Evolutionary conservation across 2,888 invertebrate species (phyloP), one percentile per base, ranked within the genome.

Genomic region (Plutella xylostella): DNA sequence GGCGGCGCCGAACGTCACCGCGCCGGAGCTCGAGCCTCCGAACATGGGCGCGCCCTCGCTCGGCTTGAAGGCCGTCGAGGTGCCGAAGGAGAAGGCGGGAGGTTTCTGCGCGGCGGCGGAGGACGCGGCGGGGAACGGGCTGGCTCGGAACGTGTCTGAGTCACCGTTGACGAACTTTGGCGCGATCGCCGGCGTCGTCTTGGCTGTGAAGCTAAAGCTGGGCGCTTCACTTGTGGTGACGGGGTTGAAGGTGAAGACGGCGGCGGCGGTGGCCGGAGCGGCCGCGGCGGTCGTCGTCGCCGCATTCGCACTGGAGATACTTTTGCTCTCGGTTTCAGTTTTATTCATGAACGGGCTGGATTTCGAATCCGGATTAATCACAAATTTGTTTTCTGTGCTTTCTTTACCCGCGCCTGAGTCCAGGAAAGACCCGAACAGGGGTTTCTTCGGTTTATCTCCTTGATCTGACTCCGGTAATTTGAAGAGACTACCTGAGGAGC

Each of bases 181-280:
- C 28, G 2, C 3, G 28, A 28, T n/a, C 11, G 28, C 28, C 9
- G 4, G 3, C n/a, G n/a, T n/a, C n/a, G n/a, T n/a, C n/a, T n/a
- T n/a, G n/a, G n/a, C n/a, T 9, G 56, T 56, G 41, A 79, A 79
- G 42, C 58, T 67, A 42, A 76, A 75, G 48, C 68, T 68, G 0
- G 69, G 65, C 3, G 21, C 14, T 20, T 42, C 42, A 3, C 20
- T 4, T 69, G 55, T 48, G 9, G 49, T 42, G 44, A 51, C 67
- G 14, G 35, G 54, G 1, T 71, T 70, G 45, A 77, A 75, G 50
- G 57, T 66, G 45, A 79, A 80, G 19, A 72, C 37, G n/a, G 70
- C 55, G 2, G 60, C 50, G 12, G 60, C 31, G 1, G 55, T 22
- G 3, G 55, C 46, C 7, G 57, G 22, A 19, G 50, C 41, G n/a